Evolutionary conservation across 2,113 vertebrate genomes (phyloP).

Genomic region (Symphodus melops): DNA sequence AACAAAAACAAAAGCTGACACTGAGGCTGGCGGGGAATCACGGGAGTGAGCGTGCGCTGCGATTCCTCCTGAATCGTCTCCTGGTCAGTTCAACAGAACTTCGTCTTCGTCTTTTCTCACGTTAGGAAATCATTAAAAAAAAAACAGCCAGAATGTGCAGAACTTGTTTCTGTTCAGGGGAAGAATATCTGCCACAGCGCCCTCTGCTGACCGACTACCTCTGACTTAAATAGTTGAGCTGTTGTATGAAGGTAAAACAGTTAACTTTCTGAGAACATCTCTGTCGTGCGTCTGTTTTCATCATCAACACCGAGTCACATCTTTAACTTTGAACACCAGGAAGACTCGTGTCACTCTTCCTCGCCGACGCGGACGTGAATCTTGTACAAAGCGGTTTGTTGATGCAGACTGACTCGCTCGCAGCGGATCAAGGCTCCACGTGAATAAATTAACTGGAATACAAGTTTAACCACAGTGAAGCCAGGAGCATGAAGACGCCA

Average conservation of each 20-base stretch:
- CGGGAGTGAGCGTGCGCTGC: no score
- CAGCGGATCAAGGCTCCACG: neutral
- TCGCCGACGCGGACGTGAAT: neutral
- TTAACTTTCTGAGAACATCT: neutral
- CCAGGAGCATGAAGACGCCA: neutral
- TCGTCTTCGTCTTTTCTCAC: no score
- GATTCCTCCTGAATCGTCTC: no score
- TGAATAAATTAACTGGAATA: neutral
- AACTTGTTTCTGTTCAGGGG: no score
- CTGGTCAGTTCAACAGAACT: no score
- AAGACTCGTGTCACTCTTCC: neutral
- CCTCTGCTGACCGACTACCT: no score
- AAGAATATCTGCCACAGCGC: no score
- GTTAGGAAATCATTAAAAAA: no score
- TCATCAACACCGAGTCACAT: neutral
- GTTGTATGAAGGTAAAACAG: neutral
- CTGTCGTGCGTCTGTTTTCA: neutral
- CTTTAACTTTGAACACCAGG: neutral
- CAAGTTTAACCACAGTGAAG: neutral
- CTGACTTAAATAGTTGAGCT: no score
- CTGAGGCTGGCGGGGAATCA: no score
- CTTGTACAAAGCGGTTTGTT: neutral
- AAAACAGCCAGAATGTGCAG: no score
- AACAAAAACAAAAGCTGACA: no score
- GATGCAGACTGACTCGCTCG: neutral